Percentiles rank a stretch among this genome's conserved stretches.
phyloP scores from a whole-genome alignment of 2,113 vertebrate species.

The Elephantulus edwardii region DNA sequence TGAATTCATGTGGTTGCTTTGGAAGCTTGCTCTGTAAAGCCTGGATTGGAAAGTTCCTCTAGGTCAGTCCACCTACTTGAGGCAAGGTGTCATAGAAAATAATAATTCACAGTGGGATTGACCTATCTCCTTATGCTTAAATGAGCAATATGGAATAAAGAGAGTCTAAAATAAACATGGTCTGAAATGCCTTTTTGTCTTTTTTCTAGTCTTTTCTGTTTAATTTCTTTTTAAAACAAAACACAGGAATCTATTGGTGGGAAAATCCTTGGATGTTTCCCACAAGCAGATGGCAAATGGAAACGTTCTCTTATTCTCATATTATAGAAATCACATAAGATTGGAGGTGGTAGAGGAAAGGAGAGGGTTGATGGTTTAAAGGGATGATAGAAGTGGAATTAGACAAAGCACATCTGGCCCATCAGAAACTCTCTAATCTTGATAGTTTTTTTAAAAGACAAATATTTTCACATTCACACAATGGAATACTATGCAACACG shows the following conservation, averaged over 20 bases:
- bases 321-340: not conserved
- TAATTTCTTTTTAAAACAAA: not conserved
- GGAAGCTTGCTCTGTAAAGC: not conserved
- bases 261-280: slow-evolving; percentile 49
- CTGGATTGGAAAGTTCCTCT: not conserved
- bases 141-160: not conserved
- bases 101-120: not conserved
- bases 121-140: not conserved
- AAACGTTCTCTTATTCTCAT: slow-evolving; percentile 12
- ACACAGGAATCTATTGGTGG: not conserved
- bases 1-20: not conserved
- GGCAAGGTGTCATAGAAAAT: not conserved
- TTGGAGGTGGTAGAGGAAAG: not conserved
- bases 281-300: slow-evolving; percentile 43
- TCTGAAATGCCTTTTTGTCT: not conserved
- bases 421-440: not conserved
- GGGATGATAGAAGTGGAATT: not conserved
- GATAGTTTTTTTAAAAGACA: slow-evolving; percentile 16
- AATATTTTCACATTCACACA: too few species aligned
- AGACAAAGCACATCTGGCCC: slow-evolving; percentile 34
- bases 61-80: not conserved
- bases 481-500: too few species aligned
- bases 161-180: not conserved
- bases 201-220: not conserved
- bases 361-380: not conserved